Conservation (phyloP, 2,888 invertebrate species). For the Mythimna pallens region DNA sequence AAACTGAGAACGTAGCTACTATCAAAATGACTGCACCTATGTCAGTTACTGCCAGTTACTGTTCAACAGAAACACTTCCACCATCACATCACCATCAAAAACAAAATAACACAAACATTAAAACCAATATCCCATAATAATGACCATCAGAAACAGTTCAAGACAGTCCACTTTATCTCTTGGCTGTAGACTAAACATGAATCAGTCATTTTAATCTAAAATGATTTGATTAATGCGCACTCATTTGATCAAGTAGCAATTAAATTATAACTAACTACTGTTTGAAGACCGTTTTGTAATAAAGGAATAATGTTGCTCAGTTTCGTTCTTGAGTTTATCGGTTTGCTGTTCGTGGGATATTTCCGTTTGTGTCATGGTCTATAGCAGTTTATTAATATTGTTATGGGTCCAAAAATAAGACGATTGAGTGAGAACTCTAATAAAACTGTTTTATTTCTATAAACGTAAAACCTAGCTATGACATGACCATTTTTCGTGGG, state of each 20-base stretch:
- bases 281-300: constrained; percentile 23
- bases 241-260: constrained; percentile 36
- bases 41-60: too few relatives aligned
- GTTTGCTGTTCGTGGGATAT: not conserved
- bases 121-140: constrained; percentile 17
- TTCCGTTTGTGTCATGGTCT: not conserved
- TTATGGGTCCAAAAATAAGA: too few relatives aligned
- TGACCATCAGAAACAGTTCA: constrained; percentile 3
- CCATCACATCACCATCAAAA: not conserved
- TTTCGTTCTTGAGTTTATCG: constrained; percentile 1
- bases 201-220: constrained; percentile 47
- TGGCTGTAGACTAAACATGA: constrained; percentile 49
- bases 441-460: too few relatives aligned
- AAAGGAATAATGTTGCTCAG: constrained; percentile 17
- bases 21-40: too few relatives aligned
- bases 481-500: too few relatives aligned
- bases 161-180: constrained; percentile 23
- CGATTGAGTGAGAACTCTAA: too few relatives aligned
- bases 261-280: constrained; percentile 45
- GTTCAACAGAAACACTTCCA: not conserved
- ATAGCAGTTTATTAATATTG: too few relatives aligned
- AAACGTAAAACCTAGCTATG: too few relatives aligned
- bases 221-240: constrained; percentile 53
- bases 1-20: too few relatives aligned
- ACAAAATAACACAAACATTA: constrained; percentile 13